Conservation (phyloP, 2,888 invertebrate genomes). For the Rhodophaea formosa region DNA sequence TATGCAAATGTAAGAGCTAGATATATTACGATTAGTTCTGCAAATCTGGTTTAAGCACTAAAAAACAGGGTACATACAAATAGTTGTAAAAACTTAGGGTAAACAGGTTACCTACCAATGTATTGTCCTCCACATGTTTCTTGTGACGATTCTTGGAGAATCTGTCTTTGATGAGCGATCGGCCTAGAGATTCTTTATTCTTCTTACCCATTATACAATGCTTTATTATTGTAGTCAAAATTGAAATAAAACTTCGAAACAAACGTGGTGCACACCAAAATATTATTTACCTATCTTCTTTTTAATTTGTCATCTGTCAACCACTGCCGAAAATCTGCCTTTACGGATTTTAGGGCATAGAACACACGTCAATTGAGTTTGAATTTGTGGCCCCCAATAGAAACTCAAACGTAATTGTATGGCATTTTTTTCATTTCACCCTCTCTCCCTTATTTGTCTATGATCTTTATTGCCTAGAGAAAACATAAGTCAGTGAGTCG, state of each 20-base stretch:
- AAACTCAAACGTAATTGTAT: too few species aligned
- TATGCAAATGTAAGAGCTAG: neutral
- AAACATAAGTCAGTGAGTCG: too few species aligned
- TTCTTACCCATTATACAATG: constrained; percentile 86
- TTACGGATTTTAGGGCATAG: too few species aligned
- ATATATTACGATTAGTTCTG: neutral
- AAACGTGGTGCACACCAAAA: neutral
- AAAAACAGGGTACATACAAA: neutral
- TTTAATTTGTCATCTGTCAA: neutral
- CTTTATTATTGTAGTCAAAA: neutral
- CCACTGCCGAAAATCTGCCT: too few species aligned
- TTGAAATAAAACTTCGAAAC: neutral
- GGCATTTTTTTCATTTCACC: too few species aligned
- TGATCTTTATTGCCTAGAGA: too few species aligned
- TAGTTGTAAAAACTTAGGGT: neutral
- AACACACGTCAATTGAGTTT: too few species aligned
- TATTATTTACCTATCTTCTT: neutral
- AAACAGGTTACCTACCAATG: constrained; percentile 81
- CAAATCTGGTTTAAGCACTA: neutral
- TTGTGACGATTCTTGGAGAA: constrained; percentile 83
- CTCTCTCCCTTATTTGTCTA: too few species aligned
- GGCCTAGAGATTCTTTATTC: constrained; percentile 84
- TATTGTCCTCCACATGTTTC: constrained; percentile 85
- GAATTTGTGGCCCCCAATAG: too few species aligned
- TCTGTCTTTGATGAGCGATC: constrained; percentile 88